Base-by-base conservation (phyloP, 2,797 vertebrate genomes). In the Falco peregrinus region DNA sequence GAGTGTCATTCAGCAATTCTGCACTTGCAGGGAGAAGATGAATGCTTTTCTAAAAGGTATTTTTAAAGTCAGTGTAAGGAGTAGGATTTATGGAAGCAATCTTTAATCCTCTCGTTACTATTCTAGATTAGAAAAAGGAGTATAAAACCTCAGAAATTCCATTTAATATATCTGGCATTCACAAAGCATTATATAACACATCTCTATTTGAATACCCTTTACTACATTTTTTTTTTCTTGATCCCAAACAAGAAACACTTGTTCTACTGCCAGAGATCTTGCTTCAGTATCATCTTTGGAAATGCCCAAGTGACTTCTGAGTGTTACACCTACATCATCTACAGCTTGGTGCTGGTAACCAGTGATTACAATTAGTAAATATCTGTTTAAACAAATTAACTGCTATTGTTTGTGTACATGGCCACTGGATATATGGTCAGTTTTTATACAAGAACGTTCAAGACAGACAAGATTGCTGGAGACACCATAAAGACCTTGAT, bases 51-150 rank as follows among this genome's bases (percentile, higher is more conserved):
- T 45, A 87, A 92, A 93, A 59, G 50, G 20, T 35, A 56, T 87
- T 94, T 96, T 90, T 87, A 54, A 89, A 91, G 76, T 75, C 61
- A 75, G 5, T 63, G 47, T 87, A 71, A 80, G 71, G 84, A 95
- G 54, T n/a, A 85, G 71, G 61, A 91, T 93, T 95, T 95, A 75
- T 78, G 69, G 87, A 86, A 93, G 59, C 71, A 91, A 80, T 83
- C 90, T 93, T 91, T 97, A 95, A 94, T 96, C 69, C 79, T 89
- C 76, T 87, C 18, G 15, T 87, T 87, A 54, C 50, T 89, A 91
- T 89, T 92, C 71, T 85, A 81, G 73, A 92, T 93, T 87, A 83
- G 45, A 91, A 96, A 96, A 85, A 50, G 15, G 29, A 80, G 33
- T 57, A 85, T 87, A 93, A 96, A 95, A 94, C 2, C 54, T 78